Conservation (phyloP, 2,797 vertebrate genomes). For the Zenarchopterus dispar region DNA sequence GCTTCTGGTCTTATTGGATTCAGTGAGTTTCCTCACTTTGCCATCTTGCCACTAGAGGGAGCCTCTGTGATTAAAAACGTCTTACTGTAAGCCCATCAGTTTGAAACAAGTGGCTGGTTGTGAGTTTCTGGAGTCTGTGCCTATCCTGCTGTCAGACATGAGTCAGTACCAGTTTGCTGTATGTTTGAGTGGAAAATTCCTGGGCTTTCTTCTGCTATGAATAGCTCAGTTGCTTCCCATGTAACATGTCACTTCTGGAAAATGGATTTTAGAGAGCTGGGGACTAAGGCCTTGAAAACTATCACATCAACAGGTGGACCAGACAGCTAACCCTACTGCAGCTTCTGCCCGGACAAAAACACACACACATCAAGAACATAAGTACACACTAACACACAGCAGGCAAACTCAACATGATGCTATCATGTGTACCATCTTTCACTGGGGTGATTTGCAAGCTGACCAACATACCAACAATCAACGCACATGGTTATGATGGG, state of each 20-base stretch:
- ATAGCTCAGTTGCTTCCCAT: slow-evolving; percentile 48
- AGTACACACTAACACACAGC: slow-evolving; percentile 6
- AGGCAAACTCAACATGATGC: slow-evolving; percentile 16
- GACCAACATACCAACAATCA: slow-evolving; percentile 17
- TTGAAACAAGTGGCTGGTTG: slow-evolving; percentile 36
- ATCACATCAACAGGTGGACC: slow-evolving; percentile 52
- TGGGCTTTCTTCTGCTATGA: slow-evolving; percentile 58
- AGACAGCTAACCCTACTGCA: slow-evolving; percentile 34
- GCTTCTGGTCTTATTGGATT: no score
- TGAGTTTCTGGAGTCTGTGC: slow-evolving; percentile 20
- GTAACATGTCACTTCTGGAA: slow-evolving; percentile 42
- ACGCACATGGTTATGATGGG: slow-evolving; percentile 26
- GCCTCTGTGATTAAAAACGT: slow-evolving; percentile 11
- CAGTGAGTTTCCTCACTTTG: neutral
- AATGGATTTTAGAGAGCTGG: slow-evolving; percentile 51
- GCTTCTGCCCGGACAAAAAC: slow-evolving; percentile 25
- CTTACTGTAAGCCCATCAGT: slow-evolving; percentile 4
- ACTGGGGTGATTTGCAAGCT: slow-evolving; percentile 24
- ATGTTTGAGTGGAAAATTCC: slow-evolving; percentile 64
- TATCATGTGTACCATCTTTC: slow-evolving; percentile 6
- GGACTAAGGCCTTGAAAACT: slow-evolving; percentile 32
- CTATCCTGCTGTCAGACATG: slow-evolving; percentile 29
- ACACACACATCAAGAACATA: slow-evolving; percentile 9
- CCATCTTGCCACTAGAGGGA: slow-evolving; percentile 57
- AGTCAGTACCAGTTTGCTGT: slow-evolving; percentile 39